Evolutionary conservation across 1,140 invertebrate genomes (phyloP).

Genomic region (Uloborus diversus): DNA sequence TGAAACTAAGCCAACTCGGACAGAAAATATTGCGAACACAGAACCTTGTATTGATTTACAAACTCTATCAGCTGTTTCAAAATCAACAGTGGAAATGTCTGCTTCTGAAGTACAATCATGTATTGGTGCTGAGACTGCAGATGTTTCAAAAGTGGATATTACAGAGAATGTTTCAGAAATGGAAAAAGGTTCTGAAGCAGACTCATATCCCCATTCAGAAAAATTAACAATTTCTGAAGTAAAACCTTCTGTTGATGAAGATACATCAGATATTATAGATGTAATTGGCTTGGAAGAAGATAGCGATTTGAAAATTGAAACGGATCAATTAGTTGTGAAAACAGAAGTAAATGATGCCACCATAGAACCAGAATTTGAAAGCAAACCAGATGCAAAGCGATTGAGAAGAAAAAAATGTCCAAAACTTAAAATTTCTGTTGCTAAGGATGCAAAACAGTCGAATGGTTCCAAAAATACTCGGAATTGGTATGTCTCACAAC

Average conservation of each 20-base stretch:
- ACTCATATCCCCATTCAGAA: too few relatives aligned
- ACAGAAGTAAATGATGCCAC: background rate
- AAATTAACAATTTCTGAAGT: too few relatives aligned
- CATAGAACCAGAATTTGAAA: background rate
- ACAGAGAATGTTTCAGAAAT: background rate
- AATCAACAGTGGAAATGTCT: too few relatives aligned
- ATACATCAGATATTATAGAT: too few relatives aligned
- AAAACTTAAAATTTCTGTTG: slow-evolving; percentile 43
- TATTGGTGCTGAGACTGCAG: background rate
- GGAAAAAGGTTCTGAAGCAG: too few relatives aligned
- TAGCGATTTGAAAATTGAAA: background rate
- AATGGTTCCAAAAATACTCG: background rate
- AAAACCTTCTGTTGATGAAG: too few relatives aligned
- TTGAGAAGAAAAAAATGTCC: slow-evolving; percentile 11
- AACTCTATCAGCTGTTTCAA: too few relatives aligned
- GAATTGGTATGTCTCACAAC: slow-evolving; percentile 37
- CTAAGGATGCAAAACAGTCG: background rate
- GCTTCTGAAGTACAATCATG: too few relatives aligned
- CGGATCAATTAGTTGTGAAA: background rate
- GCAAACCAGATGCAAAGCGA: background rate
- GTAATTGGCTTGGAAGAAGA: too few relatives aligned
- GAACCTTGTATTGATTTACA: too few relatives aligned
- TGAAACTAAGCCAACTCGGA: too few relatives aligned
- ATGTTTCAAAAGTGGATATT: background rate
- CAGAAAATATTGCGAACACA: too few relatives aligned